phyloP scores from a whole-genome alignment of 2,113 vertebrate species.

The Caracal caracal region DNA sequence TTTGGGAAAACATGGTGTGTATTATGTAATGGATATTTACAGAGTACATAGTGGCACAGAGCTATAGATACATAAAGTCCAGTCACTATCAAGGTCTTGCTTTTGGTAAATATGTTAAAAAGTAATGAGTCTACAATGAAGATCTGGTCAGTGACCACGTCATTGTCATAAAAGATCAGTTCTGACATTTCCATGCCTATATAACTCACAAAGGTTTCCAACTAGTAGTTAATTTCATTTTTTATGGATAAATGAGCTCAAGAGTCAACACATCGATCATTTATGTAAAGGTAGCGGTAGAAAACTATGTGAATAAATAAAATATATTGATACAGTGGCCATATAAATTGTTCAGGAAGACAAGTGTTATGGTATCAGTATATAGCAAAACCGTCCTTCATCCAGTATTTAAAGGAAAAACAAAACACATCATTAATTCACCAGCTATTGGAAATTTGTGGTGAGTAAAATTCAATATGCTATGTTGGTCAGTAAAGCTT shows the following conservation, averaged over 20 bases:
- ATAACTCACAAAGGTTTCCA: slow-evolving; percentile 57
- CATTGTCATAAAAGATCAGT: slow-evolving; percentile 41
- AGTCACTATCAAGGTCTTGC: slow-evolving; percentile 29
- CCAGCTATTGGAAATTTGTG: slow-evolving; percentile 24
- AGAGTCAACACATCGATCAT: slow-evolving; percentile 16
- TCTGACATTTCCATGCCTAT: slow-evolving; percentile 64
- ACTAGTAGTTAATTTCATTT: slow-evolving; percentile 51
- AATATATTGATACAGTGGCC: background rate
- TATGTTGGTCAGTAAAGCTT: slow-evolving; percentile 30
- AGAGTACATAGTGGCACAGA: background rate
- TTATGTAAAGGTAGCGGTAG: background rate
- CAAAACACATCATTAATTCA: slow-evolving; percentile 48
- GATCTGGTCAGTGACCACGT: slow-evolving; percentile 15
- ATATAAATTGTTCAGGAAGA: background rate
- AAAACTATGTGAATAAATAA: slow-evolving; percentile 23
- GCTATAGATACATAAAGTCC: slow-evolving; percentile 1
- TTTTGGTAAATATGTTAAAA: slow-evolving; percentile 51
- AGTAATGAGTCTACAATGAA: slow-evolving; percentile 22
- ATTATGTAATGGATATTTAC: background rate
- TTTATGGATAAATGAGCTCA: slow-evolving; percentile 1
- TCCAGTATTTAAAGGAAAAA: slow-evolving; percentile 31
- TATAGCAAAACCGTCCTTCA: background rate
- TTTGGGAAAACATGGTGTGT: background rate
- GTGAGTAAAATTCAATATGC: slow-evolving; percentile 50
- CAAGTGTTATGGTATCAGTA: background rate